Percentiles rank a stretch among this genome's conserved stretches.
Evolutionary conservation across 2,888 invertebrate species (phyloP).

Genomic region (Nymphalis polychloros): DNA sequence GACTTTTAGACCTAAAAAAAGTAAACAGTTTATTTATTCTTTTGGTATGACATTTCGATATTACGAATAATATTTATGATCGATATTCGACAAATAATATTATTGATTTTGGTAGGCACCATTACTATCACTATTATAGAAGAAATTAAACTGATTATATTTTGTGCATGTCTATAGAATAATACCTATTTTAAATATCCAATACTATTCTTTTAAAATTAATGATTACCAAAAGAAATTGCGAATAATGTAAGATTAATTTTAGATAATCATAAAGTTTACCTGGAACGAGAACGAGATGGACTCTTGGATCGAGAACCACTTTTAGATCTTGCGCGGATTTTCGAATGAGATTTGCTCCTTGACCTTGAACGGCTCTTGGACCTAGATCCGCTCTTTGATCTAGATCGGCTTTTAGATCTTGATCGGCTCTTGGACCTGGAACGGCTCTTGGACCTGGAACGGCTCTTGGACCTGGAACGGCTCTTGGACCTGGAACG

Average conservation of each 20-base stretch:
- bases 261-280: slow-evolving; percentile 2
- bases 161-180: too few species aligned
- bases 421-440: slow-evolving; percentile 60
- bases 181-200: too few species aligned
- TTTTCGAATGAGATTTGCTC: slow-evolving; percentile 47
- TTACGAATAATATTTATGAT: too few species aligned
- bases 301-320: slow-evolving; percentile 57
- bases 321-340: slow-evolving; percentile 58
- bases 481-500: slow-evolving; percentile 57
- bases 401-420: slow-evolving; percentile 56
- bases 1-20: slow-evolving; percentile 57
- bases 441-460: slow-evolving; percentile 57
- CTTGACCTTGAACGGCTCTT: slow-evolving; percentile 61
- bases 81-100: too few species aligned
- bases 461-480: slow-evolving; percentile 61
- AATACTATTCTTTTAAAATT: too few species aligned
- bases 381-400: slow-evolving; percentile 54
- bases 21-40: background rate
- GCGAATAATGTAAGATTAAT: background rate
- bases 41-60: background rate
- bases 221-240: background rate
- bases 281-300: slow-evolving; percentile 59
- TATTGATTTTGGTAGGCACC: too few species aligned
- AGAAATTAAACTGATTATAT: too few species aligned
- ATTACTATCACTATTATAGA: too few species aligned